Percentiles rank a stretch among this genome's conserved stretches.
Conservation (phyloP, 2,113 vertebrate species). For the Nycticorax nycticorax region DNA sequence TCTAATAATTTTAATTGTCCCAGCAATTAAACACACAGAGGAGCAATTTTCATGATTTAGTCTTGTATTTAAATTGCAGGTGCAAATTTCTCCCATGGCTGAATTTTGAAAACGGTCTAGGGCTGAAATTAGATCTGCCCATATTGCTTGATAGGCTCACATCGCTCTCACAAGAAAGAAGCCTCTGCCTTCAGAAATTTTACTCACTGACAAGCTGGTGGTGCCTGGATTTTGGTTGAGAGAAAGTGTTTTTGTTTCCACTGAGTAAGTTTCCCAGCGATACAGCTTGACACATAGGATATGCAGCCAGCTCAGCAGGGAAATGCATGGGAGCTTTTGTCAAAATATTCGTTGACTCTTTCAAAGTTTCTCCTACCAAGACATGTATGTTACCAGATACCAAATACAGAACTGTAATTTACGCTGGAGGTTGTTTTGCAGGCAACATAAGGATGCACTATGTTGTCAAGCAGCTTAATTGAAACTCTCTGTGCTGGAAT, state of each 20-base stretch:
- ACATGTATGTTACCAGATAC: neutral
- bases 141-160: neutral
- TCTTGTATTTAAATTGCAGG: neutral
- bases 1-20: constrained; percentile 28
- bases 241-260: neutral
- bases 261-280: neutral
- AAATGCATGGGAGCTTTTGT: neutral
- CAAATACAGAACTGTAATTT: neutral
- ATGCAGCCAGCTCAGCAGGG: neutral
- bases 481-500: neutral
- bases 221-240: neutral
- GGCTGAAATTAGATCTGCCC: neutral
- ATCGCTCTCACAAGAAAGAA: neutral
- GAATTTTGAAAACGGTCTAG: neutral
- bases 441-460: neutral
- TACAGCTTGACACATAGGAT: neutral
- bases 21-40: neutral
- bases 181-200: neutral
- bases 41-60: constrained; percentile 3
- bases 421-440: neutral
- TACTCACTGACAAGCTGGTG: neutral
- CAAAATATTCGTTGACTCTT: neutral
- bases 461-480: neutral
- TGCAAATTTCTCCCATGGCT: neutral
- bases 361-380: neutral